These are phyloP conservation scores for Drosophila atroscutellata DNA, from an alignment of 2,888 invertebrate genomes.

Conservation along the genomic window DNA sequence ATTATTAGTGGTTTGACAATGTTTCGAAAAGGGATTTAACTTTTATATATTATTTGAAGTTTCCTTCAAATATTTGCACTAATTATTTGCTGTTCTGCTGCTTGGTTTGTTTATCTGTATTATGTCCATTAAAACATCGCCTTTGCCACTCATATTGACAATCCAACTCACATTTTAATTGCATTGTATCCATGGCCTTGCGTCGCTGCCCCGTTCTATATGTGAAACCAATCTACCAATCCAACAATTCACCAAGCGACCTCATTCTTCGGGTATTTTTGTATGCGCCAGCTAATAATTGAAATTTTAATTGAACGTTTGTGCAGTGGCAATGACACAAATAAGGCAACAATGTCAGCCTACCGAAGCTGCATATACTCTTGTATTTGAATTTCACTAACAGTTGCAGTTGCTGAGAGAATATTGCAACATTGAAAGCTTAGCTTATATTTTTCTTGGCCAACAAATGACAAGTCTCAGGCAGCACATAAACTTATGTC, in stretches of 20 bases:
- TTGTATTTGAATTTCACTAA: not conserved
- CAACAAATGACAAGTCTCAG: not conserved
- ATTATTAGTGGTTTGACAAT: not conserved
- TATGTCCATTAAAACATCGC: not conserved
- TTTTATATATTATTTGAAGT: not conserved
- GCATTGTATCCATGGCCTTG: slow-evolving; percentile 30
- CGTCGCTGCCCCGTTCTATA: not conserved
- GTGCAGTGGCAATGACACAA: slow-evolving; percentile 50
- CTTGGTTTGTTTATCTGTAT: not conserved
- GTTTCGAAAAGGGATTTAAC: not conserved
- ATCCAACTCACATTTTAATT: slow-evolving; percentile 14
- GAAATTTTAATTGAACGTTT: slow-evolving; percentile 74
- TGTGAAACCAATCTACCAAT: not conserved
- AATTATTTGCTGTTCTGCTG: not conserved
- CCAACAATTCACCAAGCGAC: not conserved
- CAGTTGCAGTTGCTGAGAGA: not conserved
- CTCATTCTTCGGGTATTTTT: slow-evolving; percentile 11
- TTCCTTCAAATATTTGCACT: not conserved
- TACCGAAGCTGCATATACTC: slow-evolving; percentile 2
- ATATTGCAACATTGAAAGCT: not conserved
- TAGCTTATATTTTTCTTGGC: not conserved
- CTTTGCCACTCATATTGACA: slow-evolving; percentile 1
- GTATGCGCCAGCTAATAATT: slow-evolving; percentile 65
- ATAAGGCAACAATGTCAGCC: slow-evolving; percentile 55
- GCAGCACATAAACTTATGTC: not conserved